Conservation (phyloP, 2,888 invertebrate species). For the Axea sp. region DNA sequence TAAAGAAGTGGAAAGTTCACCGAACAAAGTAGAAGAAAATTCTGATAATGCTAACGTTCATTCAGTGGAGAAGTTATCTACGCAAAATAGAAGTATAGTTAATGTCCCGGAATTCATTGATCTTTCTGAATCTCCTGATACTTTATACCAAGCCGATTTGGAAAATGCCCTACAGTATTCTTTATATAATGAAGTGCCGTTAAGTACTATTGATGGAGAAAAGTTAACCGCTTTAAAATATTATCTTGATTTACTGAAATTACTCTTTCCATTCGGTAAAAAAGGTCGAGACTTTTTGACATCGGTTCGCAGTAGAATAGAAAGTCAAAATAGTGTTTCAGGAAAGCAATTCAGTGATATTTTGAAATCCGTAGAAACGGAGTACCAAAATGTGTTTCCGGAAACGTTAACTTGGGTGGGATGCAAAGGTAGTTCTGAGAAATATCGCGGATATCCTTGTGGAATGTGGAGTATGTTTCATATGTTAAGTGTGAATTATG, state of each 20-base stretch:
- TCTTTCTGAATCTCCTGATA: slow-evolving; percentile 66
- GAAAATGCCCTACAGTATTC: slow-evolving; percentile 92
- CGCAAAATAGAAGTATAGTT: neutral
- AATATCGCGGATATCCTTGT: slow-evolving; percentile 93
- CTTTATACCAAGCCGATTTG: slow-evolving; percentile 91
- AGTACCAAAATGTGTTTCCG: slow-evolving; percentile 82
- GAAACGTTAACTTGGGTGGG: slow-evolving; percentile 84
- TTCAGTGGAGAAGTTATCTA: neutral
- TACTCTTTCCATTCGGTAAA: slow-evolving; percentile 89
- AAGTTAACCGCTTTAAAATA: slow-evolving; percentile 86
- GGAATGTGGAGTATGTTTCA: slow-evolving; percentile 98
- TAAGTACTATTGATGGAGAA: slow-evolving; percentile 86
- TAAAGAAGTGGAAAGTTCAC: slow-evolving; percentile 61
- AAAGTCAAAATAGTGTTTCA: slow-evolving; percentile 80
- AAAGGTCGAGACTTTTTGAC: slow-evolving; percentile 80
- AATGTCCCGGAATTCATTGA: neutral
- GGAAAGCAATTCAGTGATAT: slow-evolving; percentile 83
- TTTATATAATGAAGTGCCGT: slow-evolving; percentile 90
- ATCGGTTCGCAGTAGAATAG: slow-evolving; percentile 82
- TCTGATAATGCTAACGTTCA: too few species aligned
- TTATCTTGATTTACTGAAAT: slow-evolving; percentile 86
- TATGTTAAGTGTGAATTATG: slow-evolving; percentile 88
- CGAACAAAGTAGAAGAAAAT: too few species aligned
- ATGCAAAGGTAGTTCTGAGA: slow-evolving; percentile 89
- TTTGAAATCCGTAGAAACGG: slow-evolving; percentile 81